Evolutionary conservation across 2,113 vertebrate species (phyloP), one percentile per base, ranked within the genome.

Genomic region (Toxotes jaculatrix): DNA sequence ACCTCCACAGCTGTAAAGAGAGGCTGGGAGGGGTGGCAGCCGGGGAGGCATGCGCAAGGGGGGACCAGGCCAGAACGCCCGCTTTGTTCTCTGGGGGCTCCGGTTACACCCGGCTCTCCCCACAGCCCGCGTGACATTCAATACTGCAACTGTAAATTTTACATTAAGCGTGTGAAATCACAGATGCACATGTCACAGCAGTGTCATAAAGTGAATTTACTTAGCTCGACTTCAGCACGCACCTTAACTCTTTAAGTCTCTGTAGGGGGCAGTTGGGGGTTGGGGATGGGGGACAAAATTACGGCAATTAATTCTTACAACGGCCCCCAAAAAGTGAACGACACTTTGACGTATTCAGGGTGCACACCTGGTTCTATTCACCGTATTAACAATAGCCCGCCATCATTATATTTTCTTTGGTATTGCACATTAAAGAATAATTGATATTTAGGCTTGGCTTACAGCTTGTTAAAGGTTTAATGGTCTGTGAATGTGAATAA

Each of bases 121-220:
- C 80, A 53, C 85, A 78, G 80, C 89, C 92, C n/a, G 83, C 59
- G 79, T 88, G 95, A 94, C 93, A 96, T 93, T 92, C 93, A 90
- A 96, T 93, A 94, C 94, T 49, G 87, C 93, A 94, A 96, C 95
- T 93, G 95, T 95, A 95, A 93, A 95, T 94, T 94, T 91, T 93
- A 94, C 94, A 94, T 94, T 94, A 95, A 95, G 93, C 84, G 93
- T 95, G 95, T 95, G 93, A 95, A 96, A 96, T 96, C 92, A 92
- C 95, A 95, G 95, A 95, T 95, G 93, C 94, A 93, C 92, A 93
- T 93, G 94, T 94, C 90, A 87, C 92, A 91, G 88, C 81, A 86
- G 90, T 88, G 79, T 94, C 92, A 87, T 95, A 95, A 96, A 96
- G 84, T 83, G 91, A 92, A 95, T 95, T 94, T 95, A 94, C 92